Evolutionary conservation across 1,140 invertebrate genomes (phyloP).

Genomic region (Diachasma alloeum): DNA sequence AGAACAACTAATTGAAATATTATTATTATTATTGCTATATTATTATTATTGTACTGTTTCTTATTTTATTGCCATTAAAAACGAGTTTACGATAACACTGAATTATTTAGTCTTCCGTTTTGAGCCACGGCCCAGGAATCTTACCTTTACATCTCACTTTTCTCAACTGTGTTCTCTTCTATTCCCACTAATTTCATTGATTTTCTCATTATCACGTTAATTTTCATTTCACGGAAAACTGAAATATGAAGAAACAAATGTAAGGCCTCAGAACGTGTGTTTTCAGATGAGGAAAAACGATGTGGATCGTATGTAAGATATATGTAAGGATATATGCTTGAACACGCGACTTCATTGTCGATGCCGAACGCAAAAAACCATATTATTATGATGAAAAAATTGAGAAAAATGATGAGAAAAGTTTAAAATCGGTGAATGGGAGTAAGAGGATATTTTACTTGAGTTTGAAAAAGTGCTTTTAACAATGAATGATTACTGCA

Average conservation of each 20-base stretch:
- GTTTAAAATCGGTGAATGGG: not conserved
- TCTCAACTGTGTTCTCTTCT: not conserved
- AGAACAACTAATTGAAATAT: conserved; percentile 56
- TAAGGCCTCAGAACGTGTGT: conserved; percentile 19
- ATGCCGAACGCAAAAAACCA: conserved; percentile 5
- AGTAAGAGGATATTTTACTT: conserved; percentile 15
- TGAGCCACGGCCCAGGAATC: conserved; percentile 24
- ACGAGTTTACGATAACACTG: conserved; percentile 48
- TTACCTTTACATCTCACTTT: conserved; percentile 28
- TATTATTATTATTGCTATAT: conserved; percentile 55
- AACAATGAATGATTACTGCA: conserved; percentile 6
- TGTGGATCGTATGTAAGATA: conserved; percentile 13
- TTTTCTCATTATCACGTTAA: not conserved
- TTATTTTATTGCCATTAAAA: conserved; percentile 63
- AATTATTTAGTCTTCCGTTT: conserved; percentile 31
- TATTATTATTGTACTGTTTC: conserved; percentile 58
- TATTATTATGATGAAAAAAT: not conserved
- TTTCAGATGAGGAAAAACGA: not conserved
- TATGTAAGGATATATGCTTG: conserved; percentile 15
- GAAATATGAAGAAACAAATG: not conserved
- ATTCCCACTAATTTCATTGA: not conserved
- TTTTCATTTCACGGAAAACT: not conserved
- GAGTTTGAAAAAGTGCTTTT: conserved; percentile 26
- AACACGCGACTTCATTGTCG: conserved; percentile 20
- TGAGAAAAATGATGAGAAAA: conserved; percentile 1